These are phyloP conservation scores for Craniophora ligustri DNA, from an alignment of 2,888 invertebrate species.

Conservation along the genomic window DNA sequence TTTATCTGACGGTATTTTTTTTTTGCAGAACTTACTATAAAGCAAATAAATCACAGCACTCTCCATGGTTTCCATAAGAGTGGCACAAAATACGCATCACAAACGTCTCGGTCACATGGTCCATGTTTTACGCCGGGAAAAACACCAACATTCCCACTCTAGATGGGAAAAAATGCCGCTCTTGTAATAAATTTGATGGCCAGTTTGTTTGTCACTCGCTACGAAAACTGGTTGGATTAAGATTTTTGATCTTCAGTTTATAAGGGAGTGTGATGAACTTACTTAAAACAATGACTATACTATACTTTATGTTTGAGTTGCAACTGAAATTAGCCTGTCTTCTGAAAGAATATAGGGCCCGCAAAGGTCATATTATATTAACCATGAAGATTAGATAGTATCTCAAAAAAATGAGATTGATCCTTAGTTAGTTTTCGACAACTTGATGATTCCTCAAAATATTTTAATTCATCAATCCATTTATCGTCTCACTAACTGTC, in stretches of 20 bases:
- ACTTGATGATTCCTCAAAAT: too few species aligned
- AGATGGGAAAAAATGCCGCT: constrained; percentile 42
- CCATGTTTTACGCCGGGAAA: constrained; percentile 35
- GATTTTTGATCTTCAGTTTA: not conserved
- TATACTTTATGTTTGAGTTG: too few species aligned
- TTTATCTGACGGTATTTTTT: too few species aligned
- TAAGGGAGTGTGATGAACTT: not conserved
- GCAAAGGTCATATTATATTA: too few species aligned
- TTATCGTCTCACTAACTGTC: too few species aligned
- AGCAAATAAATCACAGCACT: not conserved
- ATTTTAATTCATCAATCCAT: too few species aligned
- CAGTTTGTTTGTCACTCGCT: constrained; percentile 36
- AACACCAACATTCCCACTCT: constrained; percentile 41
- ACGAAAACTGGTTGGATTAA: constrained; percentile 10
- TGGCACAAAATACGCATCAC: constrained; percentile 28
- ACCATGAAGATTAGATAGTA: too few species aligned
- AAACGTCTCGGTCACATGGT: constrained; percentile 35
- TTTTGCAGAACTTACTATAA: not conserved
- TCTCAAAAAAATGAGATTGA: too few species aligned
- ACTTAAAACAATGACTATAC: not conserved
- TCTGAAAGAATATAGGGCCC: too few species aligned
- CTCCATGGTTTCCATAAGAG: constrained; percentile 30
- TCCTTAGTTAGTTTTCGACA: too few species aligned
- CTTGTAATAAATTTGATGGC: constrained; percentile 39
- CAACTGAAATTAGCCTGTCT: too few species aligned